These are phyloP conservation scores for Salvelinus sp. DNA, from an alignment of 2,113 vertebrate species.

Conservation along the genomic window DNA sequence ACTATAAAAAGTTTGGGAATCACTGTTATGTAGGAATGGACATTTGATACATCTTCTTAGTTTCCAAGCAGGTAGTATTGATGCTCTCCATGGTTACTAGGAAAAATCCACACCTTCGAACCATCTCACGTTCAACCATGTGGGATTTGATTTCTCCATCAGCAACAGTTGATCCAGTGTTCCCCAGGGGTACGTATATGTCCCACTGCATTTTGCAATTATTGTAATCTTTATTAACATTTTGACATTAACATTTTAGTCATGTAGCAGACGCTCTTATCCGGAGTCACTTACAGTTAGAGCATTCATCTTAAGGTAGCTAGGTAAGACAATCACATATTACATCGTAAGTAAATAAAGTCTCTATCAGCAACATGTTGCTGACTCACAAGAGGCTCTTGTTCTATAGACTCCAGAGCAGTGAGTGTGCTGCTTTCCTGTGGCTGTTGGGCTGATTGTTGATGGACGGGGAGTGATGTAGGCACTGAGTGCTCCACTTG, in stretches of 20 bases:
- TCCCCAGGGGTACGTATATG: no score
- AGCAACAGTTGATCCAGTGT: background rate
- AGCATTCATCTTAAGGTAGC: no score
- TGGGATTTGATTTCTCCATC: background rate
- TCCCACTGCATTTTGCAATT: no score
- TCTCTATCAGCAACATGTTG: background rate
- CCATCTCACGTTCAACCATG: background rate
- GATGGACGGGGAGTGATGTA: background rate
- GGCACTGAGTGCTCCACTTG: background rate
- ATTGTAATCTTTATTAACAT: no score
- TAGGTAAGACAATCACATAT: no score
- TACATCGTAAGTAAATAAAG: no score
- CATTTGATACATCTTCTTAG: background rate
- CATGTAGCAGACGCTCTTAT: no score
- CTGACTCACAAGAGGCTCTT: background rate
- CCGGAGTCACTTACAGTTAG: no score
- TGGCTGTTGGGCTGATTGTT: slow-evolving; percentile 7
- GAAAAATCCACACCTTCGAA: background rate
- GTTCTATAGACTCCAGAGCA: background rate
- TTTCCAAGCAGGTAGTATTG: background rate
- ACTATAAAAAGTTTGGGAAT: no score
- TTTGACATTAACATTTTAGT: no score
- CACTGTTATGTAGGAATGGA: no score
- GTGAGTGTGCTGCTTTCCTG: background rate
- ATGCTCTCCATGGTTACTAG: background rate